Base-by-base conservation (phyloP, 1,140 invertebrate genomes). In the Musca vetustissima region DNA sequence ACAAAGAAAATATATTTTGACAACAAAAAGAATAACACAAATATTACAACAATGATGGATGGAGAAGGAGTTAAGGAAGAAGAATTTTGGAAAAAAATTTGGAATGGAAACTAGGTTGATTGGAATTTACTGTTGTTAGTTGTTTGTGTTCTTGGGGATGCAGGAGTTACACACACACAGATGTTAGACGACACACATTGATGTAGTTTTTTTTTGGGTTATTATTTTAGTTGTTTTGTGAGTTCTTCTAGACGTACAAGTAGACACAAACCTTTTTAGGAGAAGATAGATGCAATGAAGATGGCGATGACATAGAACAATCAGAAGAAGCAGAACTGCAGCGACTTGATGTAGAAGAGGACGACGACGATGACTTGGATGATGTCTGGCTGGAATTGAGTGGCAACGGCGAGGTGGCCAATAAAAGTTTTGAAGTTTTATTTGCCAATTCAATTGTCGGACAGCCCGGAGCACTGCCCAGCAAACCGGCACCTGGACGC, bases 191-290 rank as follows among this genome's bases (percentile, higher is more conserved):
- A 64, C 28, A 68, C 28, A 68, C 59, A 68, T 68, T 66, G 28
- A 4, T 28, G 28, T 48, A 36, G 8, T 65, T 66, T 32, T 66
- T 68, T 70, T 72, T 32, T 70, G n/a, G n/a, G n/a, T 64, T 72
- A 52, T 73, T 53, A 32, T 70, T 69, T 43, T 72, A 68, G 55
- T 70, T 21, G 64, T 43, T 43, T 43, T 43, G 36, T 43, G 69
- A 53, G 71, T 77, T 43, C 36, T 11, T 61, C 57, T 61, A 61
- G 57, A 24, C 57, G 77, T 76, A 79, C 36, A 74, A 75, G 73
- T 76, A 80, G 74, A 80, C 78, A 81, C 79, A 81, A 81, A 81
- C 79, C 79, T 81, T 81, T 81, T 81, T 81, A 81, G 79, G 78
- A 81, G 79, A 81, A 80, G 78, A 77, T 80, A 80, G 78, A 76